Base-by-base conservation (phyloP, 2,113 vertebrate species). In the Mellivora capensis region DNA sequence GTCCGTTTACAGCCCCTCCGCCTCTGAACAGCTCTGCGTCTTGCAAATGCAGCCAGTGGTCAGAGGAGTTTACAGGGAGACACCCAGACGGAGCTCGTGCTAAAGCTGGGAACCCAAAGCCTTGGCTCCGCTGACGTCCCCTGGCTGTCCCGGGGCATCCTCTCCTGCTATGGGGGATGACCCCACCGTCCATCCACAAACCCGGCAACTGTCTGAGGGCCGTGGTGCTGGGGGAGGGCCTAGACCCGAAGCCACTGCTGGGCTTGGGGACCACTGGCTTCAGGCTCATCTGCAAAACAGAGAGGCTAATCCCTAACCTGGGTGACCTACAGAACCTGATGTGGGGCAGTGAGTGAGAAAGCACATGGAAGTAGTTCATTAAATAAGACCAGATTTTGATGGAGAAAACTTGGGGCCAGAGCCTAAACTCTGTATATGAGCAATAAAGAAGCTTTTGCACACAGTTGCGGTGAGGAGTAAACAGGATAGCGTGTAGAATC, bases 41-140 rank as follows among this genome's bases (percentile, higher is more conserved):
- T 93, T 94, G 71, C 81, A 93, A 96, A 96, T 12, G 59, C 86
- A 96, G 71, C 93, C 94, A 74, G 88, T 17, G 95, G 96, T 47
- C 87, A 69, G 71, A 87, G 94, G 54, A 11, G 67, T 82, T 92
- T 9, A 91, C n/a, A 61, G 82, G 14, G 31, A 98, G 96, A 86
- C 88, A 81, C 87, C 97, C 47, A 67, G 3, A 93, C 42, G 27
- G n/a, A 97, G 82, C 88, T 11, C 42, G 47, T n/a, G 88, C 90
- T 54, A 77, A 93, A 69, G 87, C 96, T 10, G 1, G 67, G 69
- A 39, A 54, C 90, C 84, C 29, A 39, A 42, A 67, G 31, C 31
- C 3, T 13, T 11, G 57, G 64, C 54, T 44, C 37, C 37, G 76
- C 89, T 39, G 9, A 25, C 4, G 49, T 0, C n/a, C 64, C 21